Evolutionary conservation across 1,140 invertebrate genomes (phyloP), one percentile per base, ranked within the genome.

Genomic region (Sycophila sp.): DNA sequence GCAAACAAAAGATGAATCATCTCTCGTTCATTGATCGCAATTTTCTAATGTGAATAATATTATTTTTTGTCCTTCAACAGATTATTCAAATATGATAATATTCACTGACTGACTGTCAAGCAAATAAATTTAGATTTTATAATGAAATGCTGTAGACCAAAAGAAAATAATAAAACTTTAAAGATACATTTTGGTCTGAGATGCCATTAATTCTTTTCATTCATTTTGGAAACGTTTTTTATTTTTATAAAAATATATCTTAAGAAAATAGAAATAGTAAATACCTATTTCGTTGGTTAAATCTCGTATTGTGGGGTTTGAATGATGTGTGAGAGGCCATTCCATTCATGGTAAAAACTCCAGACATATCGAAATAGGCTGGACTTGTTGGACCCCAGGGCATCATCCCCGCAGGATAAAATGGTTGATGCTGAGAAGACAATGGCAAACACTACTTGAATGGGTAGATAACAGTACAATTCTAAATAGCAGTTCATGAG

Each of bases 341-440:
- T 45, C 92, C 92, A 84, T 94, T 94, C 75, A 92, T 87, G 63
- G 91, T 88, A 81, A 93, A 93, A 53, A 94, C 89, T 78, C 88
- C 87, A 75, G 90, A 87, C 75, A 94, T 89, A 77, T 93, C 92
- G 79, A 91, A 93, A 81, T 90, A 93, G 62, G 89, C 87, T 71
- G 89, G 86, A 77, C 87, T 86, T 69, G 84, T 83, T 15, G 88
- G 79, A 65, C 86, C 85, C 89, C 90, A 91, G 64, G 88, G 86
- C 81, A 88, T 87, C 78, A 89, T 84, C 78, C 89, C 86, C 56
- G 88, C 82, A 67, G 87, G 86, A 81, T 87, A 90, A 79, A 88
- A 90, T 63, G 86, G 89, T 79, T 87, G 88, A 74, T 83, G 88
- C 86, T 89, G 80, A 82, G 63, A 76, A 75, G 60, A 74, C 8